These are phyloP conservation scores for Siphonodentalium dalli DNA, from an alignment of 2,888 invertebrate species.

Conservation along the genomic window DNA sequence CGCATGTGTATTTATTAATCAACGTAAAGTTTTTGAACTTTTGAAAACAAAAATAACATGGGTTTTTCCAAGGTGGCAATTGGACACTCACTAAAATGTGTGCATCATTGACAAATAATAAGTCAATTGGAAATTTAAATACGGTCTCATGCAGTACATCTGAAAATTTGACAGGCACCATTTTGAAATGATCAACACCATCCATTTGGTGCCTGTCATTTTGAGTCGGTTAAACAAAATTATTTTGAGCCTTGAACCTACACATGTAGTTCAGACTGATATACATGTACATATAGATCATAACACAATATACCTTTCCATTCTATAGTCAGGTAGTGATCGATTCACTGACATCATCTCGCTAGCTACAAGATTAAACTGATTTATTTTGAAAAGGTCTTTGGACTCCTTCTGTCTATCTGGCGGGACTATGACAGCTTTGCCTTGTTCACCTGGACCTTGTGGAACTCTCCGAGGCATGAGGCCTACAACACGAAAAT, in stretches of 20 bases:
- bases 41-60: too few relatives aligned
- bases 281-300: not conserved
- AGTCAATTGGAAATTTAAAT: too few relatives aligned
- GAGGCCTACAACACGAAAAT: slow-evolving; percentile 46
- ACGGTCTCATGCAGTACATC: too few relatives aligned
- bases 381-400: slow-evolving; percentile 96
- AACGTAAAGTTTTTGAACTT: too few relatives aligned
- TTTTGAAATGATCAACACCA: too few relatives aligned
- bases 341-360: slow-evolving; percentile 97
- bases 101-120: too few relatives aligned
- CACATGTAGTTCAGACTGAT: not conserved
- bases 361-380: slow-evolving; percentile 97
- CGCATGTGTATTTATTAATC: too few relatives aligned
- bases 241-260: too few relatives aligned
- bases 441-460: slow-evolving; percentile 89
- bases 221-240: not conserved
- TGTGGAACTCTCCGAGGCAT: slow-evolving; percentile 63
- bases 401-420: slow-evolving; percentile 88
- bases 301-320: slow-evolving; percentile 78
- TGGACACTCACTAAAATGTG: too few relatives aligned
- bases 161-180: too few relatives aligned
- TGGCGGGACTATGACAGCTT: slow-evolving; percentile 86
- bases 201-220: too few relatives aligned
- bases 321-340: slow-evolving; percentile 89
- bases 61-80: too few relatives aligned